Conservation (phyloP, 2,797 vertebrate species). For the Onychomys arenicola region DNA sequence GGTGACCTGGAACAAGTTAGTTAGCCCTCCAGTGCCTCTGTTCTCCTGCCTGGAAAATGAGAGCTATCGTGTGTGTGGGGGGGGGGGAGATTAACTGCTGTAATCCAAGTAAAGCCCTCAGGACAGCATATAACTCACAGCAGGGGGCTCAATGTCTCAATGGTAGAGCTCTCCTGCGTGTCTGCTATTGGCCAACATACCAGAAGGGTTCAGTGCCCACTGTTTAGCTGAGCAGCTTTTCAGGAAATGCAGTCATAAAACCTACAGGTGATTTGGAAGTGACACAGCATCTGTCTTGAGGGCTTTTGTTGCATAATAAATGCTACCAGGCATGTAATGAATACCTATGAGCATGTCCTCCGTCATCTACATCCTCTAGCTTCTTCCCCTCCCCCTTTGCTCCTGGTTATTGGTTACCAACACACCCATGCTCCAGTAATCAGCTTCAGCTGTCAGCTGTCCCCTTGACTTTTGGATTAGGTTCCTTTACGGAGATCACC, state of each 20-base stretch:
- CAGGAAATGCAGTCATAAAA: constrained; percentile 59
- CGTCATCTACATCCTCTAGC: constrained; percentile 33
- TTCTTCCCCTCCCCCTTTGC: not conserved
- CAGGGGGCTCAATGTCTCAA: too few relatives aligned
- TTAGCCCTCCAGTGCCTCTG: not conserved
- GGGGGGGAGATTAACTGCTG: not conserved
- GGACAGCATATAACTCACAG: not conserved
- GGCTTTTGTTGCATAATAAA: constrained; percentile 40
- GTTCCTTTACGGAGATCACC: constrained; percentile 20
- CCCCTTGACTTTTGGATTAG: constrained; percentile 46
- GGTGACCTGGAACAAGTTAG: not conserved
- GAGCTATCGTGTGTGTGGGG: not conserved
- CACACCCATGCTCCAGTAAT: not conserved
- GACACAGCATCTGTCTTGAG: not conserved
- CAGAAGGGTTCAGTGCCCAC: not conserved
- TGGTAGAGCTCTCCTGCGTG: not conserved
- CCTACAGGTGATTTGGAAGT: constrained; percentile 30
- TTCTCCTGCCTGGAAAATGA: constrained; percentile 46
- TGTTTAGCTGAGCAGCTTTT: constrained; percentile 34
- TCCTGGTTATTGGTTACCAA: constrained; percentile 17
- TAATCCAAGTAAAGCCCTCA: not conserved
- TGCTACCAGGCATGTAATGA: constrained; percentile 45
- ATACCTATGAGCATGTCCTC: not conserved
- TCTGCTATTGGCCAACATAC: not conserved
- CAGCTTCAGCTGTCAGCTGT: constrained; percentile 34